Percentiles rank a stretch among this genome's conserved stretches.
Conservation (phyloP, 2,113 vertebrate species). For the Barnardius zonarius region DNA sequence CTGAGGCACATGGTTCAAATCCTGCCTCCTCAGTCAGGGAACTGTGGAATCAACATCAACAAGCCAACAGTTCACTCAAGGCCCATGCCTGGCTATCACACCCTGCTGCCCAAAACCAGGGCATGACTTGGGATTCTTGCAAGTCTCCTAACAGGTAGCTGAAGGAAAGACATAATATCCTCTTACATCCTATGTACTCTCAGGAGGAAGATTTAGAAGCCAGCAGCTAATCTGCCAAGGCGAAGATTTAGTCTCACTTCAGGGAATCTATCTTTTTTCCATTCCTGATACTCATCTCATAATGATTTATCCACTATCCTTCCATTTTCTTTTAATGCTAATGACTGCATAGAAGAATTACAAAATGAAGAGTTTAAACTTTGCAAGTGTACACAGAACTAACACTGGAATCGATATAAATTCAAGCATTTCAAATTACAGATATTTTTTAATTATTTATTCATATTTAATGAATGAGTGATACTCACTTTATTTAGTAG, state of each 20-base stretch:
- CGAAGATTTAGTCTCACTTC: background rate
- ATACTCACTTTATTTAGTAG: background rate
- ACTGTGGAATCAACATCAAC: background rate
- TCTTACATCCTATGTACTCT: background rate
- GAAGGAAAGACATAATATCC: background rate
- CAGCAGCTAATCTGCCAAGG: background rate
- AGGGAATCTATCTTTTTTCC: background rate
- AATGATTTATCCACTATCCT: background rate
- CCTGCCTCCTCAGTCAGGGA: background rate
- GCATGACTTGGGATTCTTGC: background rate
- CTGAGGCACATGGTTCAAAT: background rate
- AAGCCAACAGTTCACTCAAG: background rate
- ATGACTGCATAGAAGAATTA: background rate
- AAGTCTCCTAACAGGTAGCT: background rate
- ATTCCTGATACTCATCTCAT: background rate
- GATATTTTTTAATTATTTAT: background rate
- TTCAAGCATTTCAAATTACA: background rate
- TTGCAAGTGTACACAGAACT: background rate
- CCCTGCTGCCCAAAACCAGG: background rate
- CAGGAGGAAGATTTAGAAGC: background rate
- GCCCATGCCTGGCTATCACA: background rate
- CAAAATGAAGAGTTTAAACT: background rate
- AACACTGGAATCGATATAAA: background rate
- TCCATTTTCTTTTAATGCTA: background rate
- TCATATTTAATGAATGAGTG: background rate